phyloP scores from a whole-genome alignment of 23 tunicate genomes.

The Ciona savignyi region DNA sequence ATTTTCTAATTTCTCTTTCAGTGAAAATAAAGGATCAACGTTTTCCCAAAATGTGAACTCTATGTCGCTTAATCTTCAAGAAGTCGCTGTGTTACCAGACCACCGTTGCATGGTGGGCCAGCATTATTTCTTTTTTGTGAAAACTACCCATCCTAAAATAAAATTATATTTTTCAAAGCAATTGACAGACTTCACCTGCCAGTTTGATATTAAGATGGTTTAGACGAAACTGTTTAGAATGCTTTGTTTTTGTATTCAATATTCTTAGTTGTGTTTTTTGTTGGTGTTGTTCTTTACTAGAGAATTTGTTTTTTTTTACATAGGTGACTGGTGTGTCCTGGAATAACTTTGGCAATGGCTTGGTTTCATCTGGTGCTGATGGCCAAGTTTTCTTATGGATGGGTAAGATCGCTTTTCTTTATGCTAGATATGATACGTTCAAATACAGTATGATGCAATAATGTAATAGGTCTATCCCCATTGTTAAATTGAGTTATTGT shows the following conservation, averaged over 20 bases:
- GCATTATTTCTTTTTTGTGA: no score
- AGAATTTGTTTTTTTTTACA: not conserved
- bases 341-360: constrained; percentile 73
- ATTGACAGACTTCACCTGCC: not conserved
- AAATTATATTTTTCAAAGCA: not conserved
- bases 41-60: not conserved
- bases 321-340: constrained; percentile 61
- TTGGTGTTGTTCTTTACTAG: not conserved
- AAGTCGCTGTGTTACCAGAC: constrained; percentile 26
- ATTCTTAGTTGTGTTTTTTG: no score
- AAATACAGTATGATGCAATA: no score
- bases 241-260: no score
- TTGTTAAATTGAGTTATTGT: no score
- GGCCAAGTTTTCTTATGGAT: constrained; percentile 81
- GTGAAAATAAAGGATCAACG: not conserved
- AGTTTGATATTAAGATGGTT: no score
- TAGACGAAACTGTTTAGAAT: no score
- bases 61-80: not conserved
- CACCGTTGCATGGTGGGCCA: constrained; percentile 26
- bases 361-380: constrained; percentile 76
- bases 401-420: no score
- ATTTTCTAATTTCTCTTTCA: no score
- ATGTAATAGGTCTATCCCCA: no score
- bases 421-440: no score
- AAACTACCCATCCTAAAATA: not conserved